These are phyloP conservation scores for Pycnonotus jocosus DNA, from an alignment of 2,113 vertebrate species.

Conservation along the genomic window DNA sequence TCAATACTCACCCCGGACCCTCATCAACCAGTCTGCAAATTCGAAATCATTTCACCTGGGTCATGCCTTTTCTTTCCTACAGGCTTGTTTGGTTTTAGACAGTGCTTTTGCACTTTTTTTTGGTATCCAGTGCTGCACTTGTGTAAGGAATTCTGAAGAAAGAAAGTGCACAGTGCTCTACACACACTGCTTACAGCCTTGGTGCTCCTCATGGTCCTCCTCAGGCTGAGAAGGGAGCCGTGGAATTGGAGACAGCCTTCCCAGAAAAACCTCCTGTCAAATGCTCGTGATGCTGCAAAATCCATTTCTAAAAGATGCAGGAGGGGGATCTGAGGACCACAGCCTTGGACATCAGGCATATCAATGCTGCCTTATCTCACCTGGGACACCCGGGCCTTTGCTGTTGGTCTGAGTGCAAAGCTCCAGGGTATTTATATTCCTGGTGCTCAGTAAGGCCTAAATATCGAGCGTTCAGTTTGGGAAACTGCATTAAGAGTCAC, in stretches of 20 bases:
- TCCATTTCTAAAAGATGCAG: not conserved
- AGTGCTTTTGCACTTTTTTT: not conserved
- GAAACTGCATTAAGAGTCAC: not conserved
- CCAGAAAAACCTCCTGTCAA: not conserved
- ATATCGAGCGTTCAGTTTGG: not conserved
- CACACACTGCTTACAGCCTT: not conserved
- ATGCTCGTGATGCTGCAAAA: not conserved
- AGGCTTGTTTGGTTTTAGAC: not conserved
- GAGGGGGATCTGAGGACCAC: not conserved
- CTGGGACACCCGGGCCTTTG: accelerated
- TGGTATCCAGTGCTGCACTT: not conserved
- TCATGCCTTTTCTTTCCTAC: not conserved
- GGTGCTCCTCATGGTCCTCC: not conserved
- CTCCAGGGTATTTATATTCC: not conserved
- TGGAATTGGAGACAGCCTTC: not conserved
- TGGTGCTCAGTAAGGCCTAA: not conserved
- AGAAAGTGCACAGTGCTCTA: not conserved
- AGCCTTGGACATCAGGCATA: not conserved
- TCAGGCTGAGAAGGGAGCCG: not conserved
- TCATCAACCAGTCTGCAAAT: not conserved
- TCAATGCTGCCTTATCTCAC: not conserved
- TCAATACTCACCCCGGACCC: not conserved
- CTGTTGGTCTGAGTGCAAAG: not conserved
- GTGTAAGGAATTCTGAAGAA: not conserved
- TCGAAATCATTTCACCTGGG: not conserved